Percentiles rank a stretch among this genome's conserved stretches.
Evolutionary conservation across 2,888 invertebrate species (phyloP).

Genomic region (Antitype chi): DNA sequence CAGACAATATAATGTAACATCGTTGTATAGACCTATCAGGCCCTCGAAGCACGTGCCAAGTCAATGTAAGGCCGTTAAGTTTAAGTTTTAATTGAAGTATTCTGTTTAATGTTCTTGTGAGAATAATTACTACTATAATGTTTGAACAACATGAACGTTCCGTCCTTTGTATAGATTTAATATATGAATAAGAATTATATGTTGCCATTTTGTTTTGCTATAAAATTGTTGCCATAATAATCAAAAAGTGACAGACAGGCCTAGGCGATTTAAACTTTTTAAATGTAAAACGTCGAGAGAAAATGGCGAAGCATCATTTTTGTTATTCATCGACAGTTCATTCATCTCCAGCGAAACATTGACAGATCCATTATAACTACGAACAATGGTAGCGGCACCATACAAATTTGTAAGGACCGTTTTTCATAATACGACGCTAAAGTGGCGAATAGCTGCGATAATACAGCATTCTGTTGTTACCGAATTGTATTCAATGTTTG

Average conservation of each 20-base stretch:
- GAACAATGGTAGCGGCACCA: slow-evolving; percentile 81
- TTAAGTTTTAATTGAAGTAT: slow-evolving; percentile 39
- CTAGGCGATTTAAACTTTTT: slow-evolving; percentile 45
- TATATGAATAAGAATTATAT: background rate
- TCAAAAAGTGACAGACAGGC: slow-evolving; percentile 6
- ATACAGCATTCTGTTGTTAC: slow-evolving; percentile 57
- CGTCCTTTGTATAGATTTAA: background rate
- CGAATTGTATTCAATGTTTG: slow-evolving; percentile 51
- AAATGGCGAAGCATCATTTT: slow-evolving; percentile 56
- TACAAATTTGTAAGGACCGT: slow-evolving; percentile 74
- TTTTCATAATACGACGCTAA: slow-evolving; percentile 65
- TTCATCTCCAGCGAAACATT: slow-evolving; percentile 86
- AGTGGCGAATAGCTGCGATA: slow-evolving; percentile 61
- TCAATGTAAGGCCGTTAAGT: slow-evolving; percentile 11
- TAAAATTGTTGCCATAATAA: background rate
- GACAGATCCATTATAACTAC: slow-evolving; percentile 86
- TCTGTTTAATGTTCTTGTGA: slow-evolving; percentile 1
- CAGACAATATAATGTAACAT: background rate
- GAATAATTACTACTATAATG: background rate
- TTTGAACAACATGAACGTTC: background rate
- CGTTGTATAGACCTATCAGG: background rate
- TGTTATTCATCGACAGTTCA: slow-evolving; percentile 78
- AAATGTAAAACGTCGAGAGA: slow-evolving; percentile 54
- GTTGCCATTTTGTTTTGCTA: background rate
- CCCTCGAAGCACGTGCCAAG: slow-evolving; percentile 16